Percentiles rank a stretch among this genome's conserved stretches.
Conservation (phyloP, 1,140 invertebrate genomes). For the Caerostris extrusa region DNA sequence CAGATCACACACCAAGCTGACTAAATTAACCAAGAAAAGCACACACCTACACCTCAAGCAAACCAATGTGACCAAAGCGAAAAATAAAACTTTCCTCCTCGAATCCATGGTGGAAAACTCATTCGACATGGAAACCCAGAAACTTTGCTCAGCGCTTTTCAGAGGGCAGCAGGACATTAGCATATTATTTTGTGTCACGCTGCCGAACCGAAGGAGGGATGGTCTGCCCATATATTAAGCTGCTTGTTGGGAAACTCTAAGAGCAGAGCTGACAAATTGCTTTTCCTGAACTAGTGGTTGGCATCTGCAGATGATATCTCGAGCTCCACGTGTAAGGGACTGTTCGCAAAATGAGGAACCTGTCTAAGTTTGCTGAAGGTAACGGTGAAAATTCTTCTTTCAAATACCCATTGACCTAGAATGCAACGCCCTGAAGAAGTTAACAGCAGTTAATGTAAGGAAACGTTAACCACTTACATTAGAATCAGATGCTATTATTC, state of each 20-base stretch:
- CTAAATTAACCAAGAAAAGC: neutral
- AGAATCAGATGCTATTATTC: too few species aligned
- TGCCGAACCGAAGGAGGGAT: constrained; percentile 14
- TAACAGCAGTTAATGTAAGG: too few species aligned
- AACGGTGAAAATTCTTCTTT: too few species aligned
- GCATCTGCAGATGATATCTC: constrained; percentile 66
- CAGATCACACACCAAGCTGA: neutral
- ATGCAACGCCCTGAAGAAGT: too few species aligned
- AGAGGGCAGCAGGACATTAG: constrained; percentile 38
- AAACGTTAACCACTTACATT: too few species aligned
- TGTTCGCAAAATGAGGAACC: neutral
- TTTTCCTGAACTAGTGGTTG: constrained; percentile 40
- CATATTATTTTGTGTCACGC: constrained; percentile 71
- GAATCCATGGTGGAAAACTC: neutral
- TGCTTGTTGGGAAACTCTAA: constrained; percentile 28
- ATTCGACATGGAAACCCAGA: constrained; percentile 38
- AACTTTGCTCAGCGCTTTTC: constrained; percentile 14
- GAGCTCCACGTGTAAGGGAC: neutral
- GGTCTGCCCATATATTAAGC: constrained; percentile 28
- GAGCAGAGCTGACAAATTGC: constrained; percentile 67
- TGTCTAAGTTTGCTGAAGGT: too few species aligned
- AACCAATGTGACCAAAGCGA: neutral
- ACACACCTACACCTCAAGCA: neutral
- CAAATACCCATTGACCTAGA: too few species aligned
- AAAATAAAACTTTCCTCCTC: neutral